Evolutionary conservation across 2,797 vertebrate genomes (phyloP).

Genomic region (Tinamus major): DNA sequence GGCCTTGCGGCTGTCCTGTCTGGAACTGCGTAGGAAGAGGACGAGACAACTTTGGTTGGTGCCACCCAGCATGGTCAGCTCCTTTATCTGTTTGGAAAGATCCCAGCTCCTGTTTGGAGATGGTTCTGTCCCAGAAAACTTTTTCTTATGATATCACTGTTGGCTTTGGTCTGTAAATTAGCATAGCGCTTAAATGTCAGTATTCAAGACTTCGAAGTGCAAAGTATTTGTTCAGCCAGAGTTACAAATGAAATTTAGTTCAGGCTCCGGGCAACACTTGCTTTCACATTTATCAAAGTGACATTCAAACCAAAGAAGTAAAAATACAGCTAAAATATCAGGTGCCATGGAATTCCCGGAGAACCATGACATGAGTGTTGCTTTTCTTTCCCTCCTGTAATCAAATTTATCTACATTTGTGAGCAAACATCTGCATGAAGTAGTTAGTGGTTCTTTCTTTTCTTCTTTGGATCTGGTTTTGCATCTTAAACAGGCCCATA

Average conservation of each 20-base stretch:
- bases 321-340: constrained; percentile 62
- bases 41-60: constrained; percentile 6
- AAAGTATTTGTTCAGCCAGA: constrained; percentile 63
- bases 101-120: constrained; percentile 30
- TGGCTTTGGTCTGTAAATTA: constrained; percentile 64
- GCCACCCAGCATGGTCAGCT: constrained; percentile 51
- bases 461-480: constrained; percentile 24
- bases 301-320: constrained; percentile 62
- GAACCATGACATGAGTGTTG: constrained; percentile 8
- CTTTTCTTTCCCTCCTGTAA: constrained; percentile 22
- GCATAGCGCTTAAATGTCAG: constrained; percentile 66
- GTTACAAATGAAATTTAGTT: constrained; percentile 69
- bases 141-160: constrained; percentile 67
- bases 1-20: constrained; percentile 31
- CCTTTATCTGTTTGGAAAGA: constrained; percentile 38
- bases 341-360: constrained; percentile 45
- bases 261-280: constrained; percentile 58
- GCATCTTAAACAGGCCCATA: not conserved
- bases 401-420: constrained; percentile 46
- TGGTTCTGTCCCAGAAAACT: constrained; percentile 68
- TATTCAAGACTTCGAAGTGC: constrained; percentile 58
- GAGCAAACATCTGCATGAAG: constrained; percentile 13
- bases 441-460: constrained; percentile 16
- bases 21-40: constrained; percentile 56
- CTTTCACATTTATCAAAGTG: constrained; percentile 73